Evolutionary conservation across 2,888 invertebrate genomes (phyloP).

Genomic region (Heteropelma amictum): DNA sequence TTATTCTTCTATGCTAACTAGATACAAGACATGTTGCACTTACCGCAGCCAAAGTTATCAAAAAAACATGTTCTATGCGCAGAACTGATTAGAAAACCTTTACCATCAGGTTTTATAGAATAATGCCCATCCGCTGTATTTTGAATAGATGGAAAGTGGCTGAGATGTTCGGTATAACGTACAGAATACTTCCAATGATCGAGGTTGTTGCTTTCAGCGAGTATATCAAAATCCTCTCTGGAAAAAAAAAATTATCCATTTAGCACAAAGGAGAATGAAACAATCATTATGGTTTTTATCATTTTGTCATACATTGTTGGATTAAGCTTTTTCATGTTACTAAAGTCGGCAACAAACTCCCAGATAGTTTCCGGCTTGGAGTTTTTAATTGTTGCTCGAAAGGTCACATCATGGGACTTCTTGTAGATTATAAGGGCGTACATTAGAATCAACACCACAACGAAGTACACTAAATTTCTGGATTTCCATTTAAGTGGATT

Average conservation of each 20-base stretch:
- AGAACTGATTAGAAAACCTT: conserved; percentile 81
- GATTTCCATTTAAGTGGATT: conserved; percentile 76
- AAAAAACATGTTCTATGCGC: conserved; percentile 83
- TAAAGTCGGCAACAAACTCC: conserved; percentile 88
- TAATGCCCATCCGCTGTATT: conserved; percentile 82
- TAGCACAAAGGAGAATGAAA: neutral
- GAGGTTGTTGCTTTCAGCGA: conserved; percentile 83
- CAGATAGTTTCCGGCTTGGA: conserved; percentile 82
- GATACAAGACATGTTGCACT: conserved; percentile 70
- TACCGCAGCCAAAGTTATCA: conserved; percentile 81
- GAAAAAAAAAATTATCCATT: conserved; percentile 54
- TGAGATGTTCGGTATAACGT: conserved; percentile 82
- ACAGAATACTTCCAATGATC: conserved; percentile 86
- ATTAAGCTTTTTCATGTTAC: conserved; percentile 85
- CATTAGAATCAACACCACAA: conserved; percentile 59
- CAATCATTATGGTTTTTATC: neutral
- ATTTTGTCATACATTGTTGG: conserved; percentile 86
- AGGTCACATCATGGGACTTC: conserved; percentile 64
- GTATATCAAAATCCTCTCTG: conserved; percentile 82
- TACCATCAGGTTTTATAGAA: conserved; percentile 79
- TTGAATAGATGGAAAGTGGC: conserved; percentile 82
- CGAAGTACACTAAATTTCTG: conserved; percentile 62
- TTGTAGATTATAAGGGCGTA: conserved; percentile 70
- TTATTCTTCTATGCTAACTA: neutral
- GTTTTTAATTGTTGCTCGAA: conserved; percentile 79